Conservation (phyloP, 2,113 vertebrate species). For the Candoia aspera region DNA sequence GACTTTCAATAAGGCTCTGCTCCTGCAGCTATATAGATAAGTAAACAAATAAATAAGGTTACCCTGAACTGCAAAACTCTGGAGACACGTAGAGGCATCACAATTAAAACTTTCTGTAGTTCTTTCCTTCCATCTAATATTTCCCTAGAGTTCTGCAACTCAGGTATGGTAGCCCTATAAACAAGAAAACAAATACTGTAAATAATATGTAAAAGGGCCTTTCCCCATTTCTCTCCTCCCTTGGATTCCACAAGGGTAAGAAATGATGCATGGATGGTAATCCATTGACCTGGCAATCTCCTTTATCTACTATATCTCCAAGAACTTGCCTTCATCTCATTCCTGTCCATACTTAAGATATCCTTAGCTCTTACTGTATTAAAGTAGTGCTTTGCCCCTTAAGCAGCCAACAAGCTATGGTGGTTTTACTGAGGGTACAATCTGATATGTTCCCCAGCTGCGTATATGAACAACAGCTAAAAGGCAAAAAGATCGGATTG, state of each 20-base stretch:
- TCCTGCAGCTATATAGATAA: background rate
- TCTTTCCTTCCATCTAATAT: background rate
- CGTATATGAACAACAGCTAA: background rate
- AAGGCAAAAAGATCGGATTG: background rate
- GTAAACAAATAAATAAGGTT: background rate
- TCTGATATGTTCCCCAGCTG: background rate
- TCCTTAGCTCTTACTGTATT: background rate
- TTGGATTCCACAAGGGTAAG: no score
- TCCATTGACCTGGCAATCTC: background rate
- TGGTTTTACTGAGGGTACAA: background rate
- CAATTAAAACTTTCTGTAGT: background rate
- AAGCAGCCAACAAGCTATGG: background rate
- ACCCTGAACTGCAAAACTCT: background rate
- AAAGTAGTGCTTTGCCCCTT: background rate
- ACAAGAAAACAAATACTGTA: background rate
- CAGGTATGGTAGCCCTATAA: background rate
- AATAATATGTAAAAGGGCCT: background rate
- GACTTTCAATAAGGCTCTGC: background rate
- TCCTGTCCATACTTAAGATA: background rate
- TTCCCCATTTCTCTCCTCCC: background rate
- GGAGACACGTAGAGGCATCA: background rate
- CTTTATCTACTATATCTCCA: background rate
- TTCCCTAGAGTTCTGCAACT: background rate
- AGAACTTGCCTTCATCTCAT: background rate
- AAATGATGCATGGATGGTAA: no score